Conservation (phyloP, 2,888 invertebrate species). For the Timandra comae region DNA sequence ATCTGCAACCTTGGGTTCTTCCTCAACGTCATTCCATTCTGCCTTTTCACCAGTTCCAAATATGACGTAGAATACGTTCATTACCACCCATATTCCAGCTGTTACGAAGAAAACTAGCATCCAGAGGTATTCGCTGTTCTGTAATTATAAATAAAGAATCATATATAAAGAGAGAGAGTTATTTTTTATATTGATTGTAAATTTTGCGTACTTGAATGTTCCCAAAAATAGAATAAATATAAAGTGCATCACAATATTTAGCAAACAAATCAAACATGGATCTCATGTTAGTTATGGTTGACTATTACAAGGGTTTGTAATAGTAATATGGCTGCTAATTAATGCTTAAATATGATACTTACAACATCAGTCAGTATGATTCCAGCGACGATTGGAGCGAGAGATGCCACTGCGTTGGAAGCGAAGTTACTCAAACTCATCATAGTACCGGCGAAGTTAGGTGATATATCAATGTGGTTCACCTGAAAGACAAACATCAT, state of each 20-base stretch:
- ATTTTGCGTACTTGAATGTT: no score
- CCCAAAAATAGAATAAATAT: no score
- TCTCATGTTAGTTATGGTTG: no score
- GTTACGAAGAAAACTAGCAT: constrained; percentile 83
- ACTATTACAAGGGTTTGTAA: no score
- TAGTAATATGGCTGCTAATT: no score
- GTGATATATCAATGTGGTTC: constrained; percentile 89
- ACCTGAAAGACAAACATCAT: constrained; percentile 61
- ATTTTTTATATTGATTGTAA: no score
- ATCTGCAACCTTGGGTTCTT: constrained; percentile 3
- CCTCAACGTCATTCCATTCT: constrained; percentile 80
- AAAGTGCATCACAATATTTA: no score
- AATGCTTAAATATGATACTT: constrained; percentile 47
- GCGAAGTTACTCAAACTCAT: constrained; percentile 89
- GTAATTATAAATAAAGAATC: constrained; percentile 29
- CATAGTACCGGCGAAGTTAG: constrained; percentile 87
- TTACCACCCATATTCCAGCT: constrained; percentile 79
- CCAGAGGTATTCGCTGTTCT: constrained; percentile 82
- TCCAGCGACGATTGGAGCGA: constrained; percentile 84
- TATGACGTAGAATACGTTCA: constrained; percentile 80
- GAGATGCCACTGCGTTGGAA: constrained; percentile 82
- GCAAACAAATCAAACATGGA: no score
- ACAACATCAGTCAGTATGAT: constrained; percentile 82
- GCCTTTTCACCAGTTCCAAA: constrained; percentile 82
- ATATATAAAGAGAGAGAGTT: no score